These are phyloP conservation scores for Phymanthus crucifer DNA, from an alignment of 92 coral and sea anemone species.

Conservation along the genomic window DNA sequence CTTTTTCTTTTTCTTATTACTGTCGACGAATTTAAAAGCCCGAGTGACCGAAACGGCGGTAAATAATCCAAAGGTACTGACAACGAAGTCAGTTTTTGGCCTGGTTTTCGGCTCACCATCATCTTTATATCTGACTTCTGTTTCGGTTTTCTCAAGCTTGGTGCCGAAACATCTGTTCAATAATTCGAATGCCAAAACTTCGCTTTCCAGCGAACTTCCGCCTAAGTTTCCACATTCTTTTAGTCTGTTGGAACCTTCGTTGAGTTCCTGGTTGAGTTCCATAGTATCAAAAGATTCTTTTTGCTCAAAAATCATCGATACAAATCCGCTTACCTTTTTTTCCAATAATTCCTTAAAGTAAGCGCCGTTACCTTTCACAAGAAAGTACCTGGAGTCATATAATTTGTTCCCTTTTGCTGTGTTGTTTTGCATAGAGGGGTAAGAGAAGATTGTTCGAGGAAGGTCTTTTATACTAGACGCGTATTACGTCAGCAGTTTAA, in stretches of 20 bases:
- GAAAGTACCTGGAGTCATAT: too few relatives aligned
- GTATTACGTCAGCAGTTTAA: too few relatives aligned
- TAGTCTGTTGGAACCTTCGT: not conserved
- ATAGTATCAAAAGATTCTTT: not conserved
- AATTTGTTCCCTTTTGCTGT: too few relatives aligned
- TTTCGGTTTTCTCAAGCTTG: constrained; percentile 58
- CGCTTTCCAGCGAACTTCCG: not conserved
- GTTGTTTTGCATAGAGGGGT: too few relatives aligned
- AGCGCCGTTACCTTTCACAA: too few relatives aligned
- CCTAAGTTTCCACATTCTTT: not conserved
- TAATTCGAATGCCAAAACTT: constrained; percentile 47
- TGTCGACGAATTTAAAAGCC: constrained; percentile 59
- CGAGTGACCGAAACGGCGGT: constrained; percentile 77
- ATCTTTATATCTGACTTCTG: constrained; percentile 57
- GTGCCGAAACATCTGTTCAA: constrained; percentile 67
- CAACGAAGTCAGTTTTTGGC: constrained; percentile 64
- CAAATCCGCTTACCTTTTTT: not conserved
- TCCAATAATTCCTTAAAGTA: not conserved
- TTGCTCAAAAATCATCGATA: not conserved
- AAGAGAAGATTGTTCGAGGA: too few relatives aligned
- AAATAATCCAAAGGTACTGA: constrained; percentile 43
- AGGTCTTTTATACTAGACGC: too few relatives aligned
- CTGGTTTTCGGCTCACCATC: constrained; percentile 63
- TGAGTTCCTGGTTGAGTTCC: not conserved
- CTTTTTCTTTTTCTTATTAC: not conserved